Evolutionary conservation across 2,888 invertebrate species (phyloP).

Genomic region (Pherbina coryleti): DNA sequence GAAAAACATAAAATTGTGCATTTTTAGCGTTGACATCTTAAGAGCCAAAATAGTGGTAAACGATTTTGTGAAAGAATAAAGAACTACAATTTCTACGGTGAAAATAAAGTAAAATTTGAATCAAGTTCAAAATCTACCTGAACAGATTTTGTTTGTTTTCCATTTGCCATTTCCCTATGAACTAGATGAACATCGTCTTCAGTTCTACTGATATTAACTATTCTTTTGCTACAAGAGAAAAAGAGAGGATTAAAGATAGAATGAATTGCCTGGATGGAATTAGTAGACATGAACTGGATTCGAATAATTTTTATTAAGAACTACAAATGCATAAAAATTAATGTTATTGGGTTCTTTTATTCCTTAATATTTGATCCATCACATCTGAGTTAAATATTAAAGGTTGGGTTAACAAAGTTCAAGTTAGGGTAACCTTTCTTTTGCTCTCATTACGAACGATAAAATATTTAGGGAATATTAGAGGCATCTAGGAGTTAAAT

Average conservation of each 20-base stretch:
- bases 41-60: slow-evolving; percentile 32
- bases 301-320: neutral
- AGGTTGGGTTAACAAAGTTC: too few relatives aligned
- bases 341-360: too few relatives aligned
- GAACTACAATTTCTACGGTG: slow-evolving; percentile 40
- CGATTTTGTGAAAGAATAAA: slow-evolving; percentile 27
- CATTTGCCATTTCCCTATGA: slow-evolving; percentile 78
- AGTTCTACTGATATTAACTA: slow-evolving; percentile 81
- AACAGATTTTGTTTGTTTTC: slow-evolving; percentile 81
- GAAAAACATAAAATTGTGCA: slow-evolving; percentile 58
- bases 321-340: too few relatives aligned
- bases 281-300: neutral
- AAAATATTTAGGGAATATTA: neutral
- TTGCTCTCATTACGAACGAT: too few relatives aligned
- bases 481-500: neutral
- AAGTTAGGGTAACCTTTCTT: too few relatives aligned
- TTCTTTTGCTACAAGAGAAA: slow-evolving; percentile 78
- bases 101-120: slow-evolving; percentile 49
- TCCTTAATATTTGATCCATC: too few relatives aligned
- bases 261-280: slow-evolving; percentile 24
- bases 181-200: slow-evolving; percentile 82
- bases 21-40: slow-evolving; percentile 21
- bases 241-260: slow-evolving; percentile 58
- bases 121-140: slow-evolving; percentile 72
- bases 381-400: too few relatives aligned